Conservation (phyloP, 2,888 invertebrate species). For the Hofmannophila pseudospretella region DNA sequence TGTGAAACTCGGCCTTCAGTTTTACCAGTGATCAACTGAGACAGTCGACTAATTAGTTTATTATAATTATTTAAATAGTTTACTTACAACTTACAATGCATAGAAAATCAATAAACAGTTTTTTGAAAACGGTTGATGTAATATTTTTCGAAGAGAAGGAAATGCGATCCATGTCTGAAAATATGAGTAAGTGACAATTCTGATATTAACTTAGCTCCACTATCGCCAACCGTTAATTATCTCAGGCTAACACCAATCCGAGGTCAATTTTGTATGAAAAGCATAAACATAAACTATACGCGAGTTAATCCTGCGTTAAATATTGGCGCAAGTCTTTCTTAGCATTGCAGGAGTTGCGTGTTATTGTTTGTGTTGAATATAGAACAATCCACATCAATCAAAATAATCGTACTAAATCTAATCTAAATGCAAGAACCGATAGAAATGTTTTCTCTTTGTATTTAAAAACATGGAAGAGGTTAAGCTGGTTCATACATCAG, state of each 20-base stretch:
- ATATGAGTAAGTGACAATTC: slow-evolving; percentile 2
- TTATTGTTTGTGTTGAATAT: not conserved
- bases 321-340: not conserved
- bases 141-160: slow-evolving; percentile 6
- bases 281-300: too few relatives aligned
- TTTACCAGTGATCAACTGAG: slow-evolving; percentile 15
- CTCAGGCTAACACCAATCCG: too few relatives aligned
- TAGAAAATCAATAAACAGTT: slow-evolving; percentile 7
- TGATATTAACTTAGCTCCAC: too few relatives aligned
- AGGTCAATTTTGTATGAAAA: too few relatives aligned
- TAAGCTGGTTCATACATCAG: not conserved
- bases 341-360: not conserved
- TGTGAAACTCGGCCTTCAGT: slow-evolving; percentile 44
- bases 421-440: not conserved
- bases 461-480: not conserved
- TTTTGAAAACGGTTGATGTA: slow-evolving; percentile 4
- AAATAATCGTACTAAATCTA: not conserved
- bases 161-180: not conserved
- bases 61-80: not conserved
- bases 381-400: slow-evolving; percentile 1
- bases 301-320: too few relatives aligned
- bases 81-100: slow-evolving; percentile 1
- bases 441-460: not conserved
- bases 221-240: too few relatives aligned
- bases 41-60: not conserved